These are phyloP conservation scores for Drosophila pseudotalamancana DNA, from an alignment of 2,888 invertebrate species.

Conservation along the genomic window DNA sequence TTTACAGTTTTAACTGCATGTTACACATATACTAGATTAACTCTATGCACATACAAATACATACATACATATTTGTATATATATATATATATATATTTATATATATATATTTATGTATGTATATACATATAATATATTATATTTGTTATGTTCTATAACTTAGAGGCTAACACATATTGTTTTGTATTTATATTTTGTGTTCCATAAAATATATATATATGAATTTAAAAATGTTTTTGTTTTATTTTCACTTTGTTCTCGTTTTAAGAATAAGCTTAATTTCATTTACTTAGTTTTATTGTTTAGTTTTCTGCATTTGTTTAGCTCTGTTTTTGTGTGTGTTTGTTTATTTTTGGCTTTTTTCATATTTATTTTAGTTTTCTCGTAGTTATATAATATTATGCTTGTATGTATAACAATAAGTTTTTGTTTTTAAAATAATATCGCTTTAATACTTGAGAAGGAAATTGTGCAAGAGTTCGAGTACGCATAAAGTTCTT, in stretches of 20 bases:
- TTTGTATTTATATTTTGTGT: conserved; percentile 45
- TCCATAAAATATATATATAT: conserved; percentile 53
- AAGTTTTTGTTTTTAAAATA: conserved; percentile 71
- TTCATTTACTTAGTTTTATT: conserved; percentile 37
- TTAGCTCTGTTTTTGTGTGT: conserved; percentile 33
- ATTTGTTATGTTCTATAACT: conserved; percentile 39
- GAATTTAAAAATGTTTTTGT: conserved; percentile 39
- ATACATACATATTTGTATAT: conserved; percentile 8
- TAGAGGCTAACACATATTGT: conserved; percentile 46
- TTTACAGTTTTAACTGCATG: conserved; percentile 38
- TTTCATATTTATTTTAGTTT: conserved; percentile 43
- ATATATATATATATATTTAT: conserved; percentile 17
- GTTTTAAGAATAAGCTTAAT: conserved; percentile 40
- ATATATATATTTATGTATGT: conserved; percentile 11
- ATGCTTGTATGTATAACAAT: conserved; percentile 68
- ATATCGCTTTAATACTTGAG: conserved; percentile 79
- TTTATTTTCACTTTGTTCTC: conserved; percentile 24
- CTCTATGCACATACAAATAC: conserved; percentile 31
- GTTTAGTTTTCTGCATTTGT: conserved; percentile 38
- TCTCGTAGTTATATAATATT: conserved; percentile 52
- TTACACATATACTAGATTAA: conserved; percentile 41
- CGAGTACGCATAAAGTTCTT: conserved; percentile 54
- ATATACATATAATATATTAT: conserved; percentile 24
- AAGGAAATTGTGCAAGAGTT: conserved; percentile 75
- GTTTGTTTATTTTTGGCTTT: conserved; percentile 28